These are phyloP conservation scores for Danio rerio DNA, from an alignment of 2,113 vertebrate genomes.

Conservation along the genomic window DNA sequence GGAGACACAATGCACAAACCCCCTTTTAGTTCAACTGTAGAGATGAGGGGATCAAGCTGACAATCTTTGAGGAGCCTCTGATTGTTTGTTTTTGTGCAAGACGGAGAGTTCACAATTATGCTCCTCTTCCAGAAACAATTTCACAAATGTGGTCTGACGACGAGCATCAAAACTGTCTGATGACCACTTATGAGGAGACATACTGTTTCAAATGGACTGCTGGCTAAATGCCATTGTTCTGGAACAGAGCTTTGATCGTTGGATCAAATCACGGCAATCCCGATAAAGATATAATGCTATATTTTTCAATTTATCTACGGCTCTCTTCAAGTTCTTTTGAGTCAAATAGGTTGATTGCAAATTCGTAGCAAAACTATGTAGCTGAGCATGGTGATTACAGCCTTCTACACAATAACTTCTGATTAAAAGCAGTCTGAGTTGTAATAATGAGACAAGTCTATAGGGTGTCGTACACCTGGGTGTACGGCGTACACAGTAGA, in stretches of 20 bases:
- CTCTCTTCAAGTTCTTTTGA: not conserved
- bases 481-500: not conserved
- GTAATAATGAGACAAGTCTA: slow-evolving; percentile 13
- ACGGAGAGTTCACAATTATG: not conserved
- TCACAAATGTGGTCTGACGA: slow-evolving; percentile 2
- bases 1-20: not conserved
- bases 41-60: slow-evolving; percentile 1
- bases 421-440: slow-evolving; percentile 20
- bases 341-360: not conserved
- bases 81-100: slow-evolving; percentile 13
- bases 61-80: slow-evolving; percentile 22
- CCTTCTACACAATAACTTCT: slow-evolving; percentile 12
- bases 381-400: not conserved
- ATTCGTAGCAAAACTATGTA: not conserved
- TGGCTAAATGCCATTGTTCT: slow-evolving; percentile 29
- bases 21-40: not conserved
- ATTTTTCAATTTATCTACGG: not conserved
- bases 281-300: not conserved
- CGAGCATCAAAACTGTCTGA: not conserved
- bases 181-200: not conserved
- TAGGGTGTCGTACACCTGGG: not conserved
- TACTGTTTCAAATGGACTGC: not conserved
- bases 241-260: slow-evolving; percentile 37
- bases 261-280: not conserved
- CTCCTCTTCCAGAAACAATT: slow-evolving; percentile 16